These are phyloP conservation scores for Luscinia luscinia DNA, from an alignment of 2,797 vertebrate species.

Conservation along the genomic window DNA sequence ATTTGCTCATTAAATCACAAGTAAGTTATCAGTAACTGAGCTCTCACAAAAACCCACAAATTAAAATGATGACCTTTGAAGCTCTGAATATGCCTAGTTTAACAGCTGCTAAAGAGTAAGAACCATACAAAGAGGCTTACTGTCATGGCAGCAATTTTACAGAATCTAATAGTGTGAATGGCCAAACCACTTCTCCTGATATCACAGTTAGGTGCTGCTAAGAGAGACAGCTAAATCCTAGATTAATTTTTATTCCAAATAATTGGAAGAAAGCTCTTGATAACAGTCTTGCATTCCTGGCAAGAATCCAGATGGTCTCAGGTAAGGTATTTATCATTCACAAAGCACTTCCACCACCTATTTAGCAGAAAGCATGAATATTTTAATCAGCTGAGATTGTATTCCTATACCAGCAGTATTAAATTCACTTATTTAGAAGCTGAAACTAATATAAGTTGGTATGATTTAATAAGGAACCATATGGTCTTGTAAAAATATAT, in stretches of 20 bases:
- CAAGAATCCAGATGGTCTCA: not conserved
- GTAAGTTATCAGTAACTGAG: slow-evolving; percentile 38
- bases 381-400: not conserved
- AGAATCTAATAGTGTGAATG: slow-evolving; percentile 12
- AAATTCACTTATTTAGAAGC: not conserved
- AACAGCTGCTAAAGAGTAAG: slow-evolving; percentile 16
- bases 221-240: slow-evolving; percentile 41
- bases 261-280: slow-evolving; percentile 45
- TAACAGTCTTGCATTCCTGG: not conserved
- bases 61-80: slow-evolving; percentile 44
- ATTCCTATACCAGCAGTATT: not conserved
- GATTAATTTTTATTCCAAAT: slow-evolving; percentile 59
- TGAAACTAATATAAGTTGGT: not conserved
- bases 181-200: not conserved
- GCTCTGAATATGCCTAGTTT: slow-evolving; percentile 6
- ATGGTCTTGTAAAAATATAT: not conserved
- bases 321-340: slow-evolving; percentile 18
- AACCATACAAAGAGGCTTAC: slow-evolving; percentile 36
- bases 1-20: slow-evolving; percentile 34
- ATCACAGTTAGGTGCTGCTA: slow-evolving; percentile 27
- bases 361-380: slow-evolving; percentile 9
- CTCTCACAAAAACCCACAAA: slow-evolving; percentile 6
- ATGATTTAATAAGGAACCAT: slow-evolving; percentile 23
- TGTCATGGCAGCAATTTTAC: slow-evolving; percentile 2
- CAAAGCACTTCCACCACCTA: not conserved